Conservation (phyloP, 2,113 vertebrate species). For the Semnornis frantzii region DNA sequence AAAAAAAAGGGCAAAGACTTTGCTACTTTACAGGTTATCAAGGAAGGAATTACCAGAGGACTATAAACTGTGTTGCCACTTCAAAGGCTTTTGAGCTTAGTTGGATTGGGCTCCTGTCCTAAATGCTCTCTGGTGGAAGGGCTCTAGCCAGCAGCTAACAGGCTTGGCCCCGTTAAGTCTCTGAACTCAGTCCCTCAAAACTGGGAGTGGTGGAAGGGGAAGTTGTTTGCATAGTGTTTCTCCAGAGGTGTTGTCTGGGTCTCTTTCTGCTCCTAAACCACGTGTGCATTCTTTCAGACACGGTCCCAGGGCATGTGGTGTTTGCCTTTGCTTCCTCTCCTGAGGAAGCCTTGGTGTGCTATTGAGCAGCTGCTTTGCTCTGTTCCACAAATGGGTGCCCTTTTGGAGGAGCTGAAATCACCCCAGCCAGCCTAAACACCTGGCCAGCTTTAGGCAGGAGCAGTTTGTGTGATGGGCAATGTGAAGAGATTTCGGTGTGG, state of each 20-base stretch:
- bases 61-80: neutral
- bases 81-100: neutral
- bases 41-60: neutral
- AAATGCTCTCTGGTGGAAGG: conserved; percentile 2
- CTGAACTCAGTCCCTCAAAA: neutral
- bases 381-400: neutral
- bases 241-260: neutral
- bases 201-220: neutral
- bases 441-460: neutral
- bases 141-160: neutral
- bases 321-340: neutral
- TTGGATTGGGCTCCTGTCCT: neutral
- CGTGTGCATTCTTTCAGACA: neutral
- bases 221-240: neutral
- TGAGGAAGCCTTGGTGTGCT: neutral
- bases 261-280: neutral
- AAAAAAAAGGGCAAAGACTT: neutral
- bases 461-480: too few species aligned
- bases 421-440: neutral
- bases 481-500: neutral
- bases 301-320: neutral
- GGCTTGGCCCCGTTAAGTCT: neutral
- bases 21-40: neutral
- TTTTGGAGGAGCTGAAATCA: neutral
- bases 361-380: neutral